Conservation (phyloP, 2,113 vertebrate species). For the Cyprichromis sp. region DNA sequence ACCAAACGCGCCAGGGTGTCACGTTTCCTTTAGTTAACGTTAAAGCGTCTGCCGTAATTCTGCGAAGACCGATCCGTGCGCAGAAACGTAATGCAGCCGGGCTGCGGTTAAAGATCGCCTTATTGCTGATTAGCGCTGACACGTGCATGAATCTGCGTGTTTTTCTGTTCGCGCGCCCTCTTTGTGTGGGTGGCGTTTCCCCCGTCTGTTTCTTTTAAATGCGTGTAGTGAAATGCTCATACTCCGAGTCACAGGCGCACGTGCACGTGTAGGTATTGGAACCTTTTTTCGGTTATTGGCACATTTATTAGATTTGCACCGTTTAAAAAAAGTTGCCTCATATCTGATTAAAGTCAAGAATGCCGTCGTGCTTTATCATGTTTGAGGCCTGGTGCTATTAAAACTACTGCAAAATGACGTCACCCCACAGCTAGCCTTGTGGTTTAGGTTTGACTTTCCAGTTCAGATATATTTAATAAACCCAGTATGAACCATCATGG, state of each 20-base stretch:
- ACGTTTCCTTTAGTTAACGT: slow-evolving; percentile 47
- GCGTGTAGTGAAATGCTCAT: not conserved
- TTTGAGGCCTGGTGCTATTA: not conserved
- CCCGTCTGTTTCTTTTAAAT: not conserved
- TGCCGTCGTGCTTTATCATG: not conserved
- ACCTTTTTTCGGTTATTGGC: not conserved
- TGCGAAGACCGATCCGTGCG: slow-evolving; percentile 9
- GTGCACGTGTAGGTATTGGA: not conserved
- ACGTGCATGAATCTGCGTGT: not conserved
- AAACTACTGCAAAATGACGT: not conserved
- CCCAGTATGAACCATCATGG: not conserved
- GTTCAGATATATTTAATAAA: not conserved
- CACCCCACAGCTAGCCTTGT: not conserved
- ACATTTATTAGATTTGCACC: not conserved
- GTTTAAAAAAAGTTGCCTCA: fast-evolving
- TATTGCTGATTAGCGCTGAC: slow-evolving; percentile 51
- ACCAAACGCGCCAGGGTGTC: slow-evolving; percentile 41
- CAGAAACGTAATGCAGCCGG: slow-evolving; percentile 31
- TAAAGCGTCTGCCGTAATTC: slow-evolving; percentile 48
- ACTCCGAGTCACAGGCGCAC: not conserved
- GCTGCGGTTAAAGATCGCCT: slow-evolving; percentile 38
- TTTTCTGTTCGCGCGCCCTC: slow-evolving; percentile 24
- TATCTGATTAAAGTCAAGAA: not conserved
- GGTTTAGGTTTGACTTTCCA: not conserved
- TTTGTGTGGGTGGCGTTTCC: slow-evolving; percentile 12